Base-by-base conservation (phyloP, 2,797 vertebrate genomes). In the Rhadinocentrus ornatus region DNA sequence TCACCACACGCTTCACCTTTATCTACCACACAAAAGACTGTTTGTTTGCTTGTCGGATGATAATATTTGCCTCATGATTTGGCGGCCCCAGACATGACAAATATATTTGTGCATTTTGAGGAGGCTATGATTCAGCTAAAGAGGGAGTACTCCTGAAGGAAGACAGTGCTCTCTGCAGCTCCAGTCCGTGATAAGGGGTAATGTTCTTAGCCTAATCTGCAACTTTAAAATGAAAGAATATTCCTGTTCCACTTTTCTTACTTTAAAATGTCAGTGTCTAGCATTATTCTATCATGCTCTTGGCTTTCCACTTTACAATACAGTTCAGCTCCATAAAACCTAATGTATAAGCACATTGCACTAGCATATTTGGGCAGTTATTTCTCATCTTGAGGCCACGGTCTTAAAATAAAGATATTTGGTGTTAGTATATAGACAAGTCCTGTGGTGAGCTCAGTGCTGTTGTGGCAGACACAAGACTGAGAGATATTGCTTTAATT, bases 31-130 rank as follows among this genome's bases (percentile, higher is more conserved):
- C 90, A 93, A 93, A 93, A 90, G 87, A 90, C 89, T 92, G 91
- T 94, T 94, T 94, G 94, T 93, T 94, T 95, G 91, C 91, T 92
- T 93, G 91, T 93, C 80, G 86, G 92, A 91, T 92, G 93, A 93
- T 94, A 93, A 94, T 93, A 93, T 95, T 94, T 94, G 88, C 93
- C 86, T 78, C 75, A 74, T 84, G 90, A 89, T 91, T 91, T 86
- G 83, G 88, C 77, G 57, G 81, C 48, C 73, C 66, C 85, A 88
- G 88, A 94, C 92, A 89, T 90, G 92, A 93, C 92, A 89, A 92
- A 94, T 93, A 92, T 86, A 92, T 90, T 90, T 88, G 88, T 87
- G 90, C 89, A 89, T 93, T 91, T 88, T 86, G 81, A 91, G 90
- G 83, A 83, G 88, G 78, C 46, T 22, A 69, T 50, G 84, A 87